Base-by-base conservation (phyloP, 2,888 invertebrate genomes). In the Hydrotaea diabolus region DNA sequence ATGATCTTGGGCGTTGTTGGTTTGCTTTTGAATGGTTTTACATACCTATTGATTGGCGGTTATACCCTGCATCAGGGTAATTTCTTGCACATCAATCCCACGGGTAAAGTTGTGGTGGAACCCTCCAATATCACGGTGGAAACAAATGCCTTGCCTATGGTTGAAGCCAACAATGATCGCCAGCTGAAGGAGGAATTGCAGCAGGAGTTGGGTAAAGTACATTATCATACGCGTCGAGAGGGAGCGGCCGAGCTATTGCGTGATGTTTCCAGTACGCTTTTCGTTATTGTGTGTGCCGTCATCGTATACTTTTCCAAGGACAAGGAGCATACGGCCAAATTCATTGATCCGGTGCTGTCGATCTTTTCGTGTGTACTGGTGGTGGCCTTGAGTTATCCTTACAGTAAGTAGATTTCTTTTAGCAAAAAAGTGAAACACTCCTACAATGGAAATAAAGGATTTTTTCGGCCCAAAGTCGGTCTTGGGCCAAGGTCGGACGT, bases 21-120 rank as follows among this genome's bases (percentile, higher is more conserved):
- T 0, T 93, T 97, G 13, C 90, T 96, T 1, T 90, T 97, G 9
- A 96, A 98, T 89, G 95, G 95, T 0, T 92, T 97, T 64, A 96
- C 96, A 86, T 97, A 96, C 90, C 93, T 96, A 88, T 92, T 97
- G 0, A 96, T 98, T 74, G 97, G 97, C 82, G 97, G 95, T 5
- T 96, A 95, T 88, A 96, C 95, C 0, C 94, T 95, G 89, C 95
- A 96, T 88, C 96, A 96, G 90, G 95, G 95, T 0, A 94, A 95
- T 86, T 95, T 95, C 87, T 90, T 96, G 39, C 95, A 95, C 86
- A 93, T 95, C 59, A 95, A 94, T 0, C 93, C 94, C 69, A 66
- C 74, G 62, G 95, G 95, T 2, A 94, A 94, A 86, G 94, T 95
- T 4, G 93, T 95, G 55, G 90, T 95, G 88, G 95, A 95, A 86